Conservation (phyloP, 2,797 vertebrate genomes). For the Takifugu ocellatus region DNA sequence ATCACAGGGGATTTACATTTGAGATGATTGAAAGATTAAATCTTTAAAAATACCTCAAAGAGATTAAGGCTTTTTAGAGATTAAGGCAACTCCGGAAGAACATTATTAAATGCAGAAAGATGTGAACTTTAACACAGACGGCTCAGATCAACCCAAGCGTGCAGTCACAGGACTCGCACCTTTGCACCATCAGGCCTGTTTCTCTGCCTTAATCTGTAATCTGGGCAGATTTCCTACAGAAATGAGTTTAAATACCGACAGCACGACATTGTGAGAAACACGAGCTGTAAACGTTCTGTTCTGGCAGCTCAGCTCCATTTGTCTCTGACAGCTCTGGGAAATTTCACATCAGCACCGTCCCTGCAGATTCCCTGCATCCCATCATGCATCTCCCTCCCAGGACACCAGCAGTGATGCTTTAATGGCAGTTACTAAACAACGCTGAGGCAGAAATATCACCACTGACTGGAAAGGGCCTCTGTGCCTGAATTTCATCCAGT, state of each 20-base stretch:
- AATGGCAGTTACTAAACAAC: neutral
- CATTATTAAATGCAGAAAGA: neutral
- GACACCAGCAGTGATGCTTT: slow-evolving; percentile 13
- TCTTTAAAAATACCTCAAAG: neutral
- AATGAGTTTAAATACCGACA: no score
- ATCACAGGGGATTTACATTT: neutral
- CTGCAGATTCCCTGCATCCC: slow-evolving; percentile 19
- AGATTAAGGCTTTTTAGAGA: slow-evolving; percentile 2
- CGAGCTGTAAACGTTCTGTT: no score
- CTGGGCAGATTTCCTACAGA: no score
- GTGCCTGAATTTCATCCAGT: no score
- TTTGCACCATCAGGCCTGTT: no score
- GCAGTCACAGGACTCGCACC: no score
- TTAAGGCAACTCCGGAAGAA: neutral
- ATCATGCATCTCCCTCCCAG: slow-evolving; percentile 24
- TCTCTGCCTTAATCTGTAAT: no score
- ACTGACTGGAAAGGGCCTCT: no score
- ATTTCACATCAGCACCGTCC: slow-evolving; percentile 5
- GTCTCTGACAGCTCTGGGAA: slow-evolving; percentile 35
- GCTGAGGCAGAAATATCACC: no score
- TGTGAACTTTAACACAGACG: neutral
- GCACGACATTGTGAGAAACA: no score
- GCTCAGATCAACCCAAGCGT: no score
- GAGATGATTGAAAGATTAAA: neutral
- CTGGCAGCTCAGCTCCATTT: slow-evolving; percentile 23